Conservation (phyloP, 2,113 vertebrate genomes). For the Leptobrachium ailaonicum region DNA sequence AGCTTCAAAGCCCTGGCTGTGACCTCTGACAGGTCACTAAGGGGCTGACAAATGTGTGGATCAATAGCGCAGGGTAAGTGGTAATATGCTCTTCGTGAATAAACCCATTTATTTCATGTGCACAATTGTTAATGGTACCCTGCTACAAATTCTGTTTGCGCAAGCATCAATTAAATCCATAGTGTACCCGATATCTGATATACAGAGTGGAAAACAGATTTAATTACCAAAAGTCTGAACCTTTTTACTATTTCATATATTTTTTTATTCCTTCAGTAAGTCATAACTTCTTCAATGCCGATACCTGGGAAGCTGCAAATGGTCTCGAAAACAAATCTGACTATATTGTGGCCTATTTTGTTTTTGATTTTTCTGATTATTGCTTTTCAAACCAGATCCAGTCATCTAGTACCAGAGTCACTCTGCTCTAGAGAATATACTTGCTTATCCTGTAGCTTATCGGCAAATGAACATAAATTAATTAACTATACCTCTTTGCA, state of each 20-base stretch:
- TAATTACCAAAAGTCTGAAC: background rate
- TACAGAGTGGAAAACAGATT: background rate
- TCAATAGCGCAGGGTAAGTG: slow-evolving; percentile 38
- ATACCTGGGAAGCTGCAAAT: too few relatives aligned
- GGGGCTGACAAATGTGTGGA: slow-evolving; percentile 32
- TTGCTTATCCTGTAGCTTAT: too few relatives aligned
- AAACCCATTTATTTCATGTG: slow-evolving; percentile 27
- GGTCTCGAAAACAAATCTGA: too few relatives aligned
- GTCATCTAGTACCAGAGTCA: too few relatives aligned
- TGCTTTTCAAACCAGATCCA: too few relatives aligned
- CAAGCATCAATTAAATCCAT: background rate
- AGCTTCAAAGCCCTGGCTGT: slow-evolving; percentile 16
- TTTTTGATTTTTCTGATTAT: too few relatives aligned
- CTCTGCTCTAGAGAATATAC: too few relatives aligned
- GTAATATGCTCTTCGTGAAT: slow-evolving; percentile 27
- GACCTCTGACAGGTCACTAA: slow-evolving; percentile 42
- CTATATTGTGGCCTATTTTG: too few relatives aligned
- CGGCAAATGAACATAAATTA: too few relatives aligned
- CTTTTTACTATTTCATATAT: background rate
- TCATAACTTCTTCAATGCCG: too few relatives aligned
- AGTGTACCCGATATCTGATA: background rate
- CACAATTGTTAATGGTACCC: slow-evolving; percentile 21
- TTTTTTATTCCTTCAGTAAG: too few relatives aligned
- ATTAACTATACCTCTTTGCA: too few relatives aligned
- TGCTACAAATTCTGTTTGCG: slow-evolving; percentile 6